Evolutionary conservation across 2,888 invertebrate genomes (phyloP).

Genomic region (Leptopterna dolabrata): DNA sequence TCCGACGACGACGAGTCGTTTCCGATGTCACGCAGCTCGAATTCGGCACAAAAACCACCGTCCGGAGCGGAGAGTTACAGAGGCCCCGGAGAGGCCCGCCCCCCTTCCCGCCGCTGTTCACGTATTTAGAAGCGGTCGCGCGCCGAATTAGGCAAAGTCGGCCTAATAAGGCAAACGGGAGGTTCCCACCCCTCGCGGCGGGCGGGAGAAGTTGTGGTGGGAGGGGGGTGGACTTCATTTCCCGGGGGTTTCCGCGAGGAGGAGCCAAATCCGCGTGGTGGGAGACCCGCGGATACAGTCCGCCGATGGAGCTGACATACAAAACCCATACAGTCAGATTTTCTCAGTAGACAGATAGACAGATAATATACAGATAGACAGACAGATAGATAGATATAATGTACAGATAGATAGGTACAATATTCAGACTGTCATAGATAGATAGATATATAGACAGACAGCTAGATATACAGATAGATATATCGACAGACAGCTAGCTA

Average conservation of each 20-base stretch:
- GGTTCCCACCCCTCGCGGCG: slow-evolving; percentile 55
- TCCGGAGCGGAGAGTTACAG: slow-evolving; percentile 8
- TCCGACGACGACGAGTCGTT: not conserved
- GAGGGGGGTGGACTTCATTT: slow-evolving; percentile 44
- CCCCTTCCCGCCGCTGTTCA: no score
- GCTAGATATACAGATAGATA: no score
- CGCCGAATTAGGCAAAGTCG: slow-evolving; percentile 85
- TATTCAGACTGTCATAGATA: no score
- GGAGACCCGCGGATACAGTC: not conserved
- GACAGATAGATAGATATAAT: no score
- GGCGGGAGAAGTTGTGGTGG: not conserved
- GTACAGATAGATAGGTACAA: no score
- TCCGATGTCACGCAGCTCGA: not conserved
- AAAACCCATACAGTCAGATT: not conserved
- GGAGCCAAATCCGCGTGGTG: not conserved
- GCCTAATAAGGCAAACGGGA: slow-evolving; percentile 80
- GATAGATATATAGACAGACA: no score
- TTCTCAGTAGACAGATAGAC: no score
- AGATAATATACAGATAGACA: no score
- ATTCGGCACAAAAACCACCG: not conserved
- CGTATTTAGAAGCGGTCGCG: slow-evolving; percentile 85
- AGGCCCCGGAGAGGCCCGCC: not conserved
- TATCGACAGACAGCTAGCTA: no score
- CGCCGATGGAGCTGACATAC: not conserved
- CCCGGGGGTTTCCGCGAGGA: not conserved